These are phyloP conservation scores for Cyclura pinguis DNA, from an alignment of 2,797 vertebrate genomes.

Conservation along the genomic window DNA sequence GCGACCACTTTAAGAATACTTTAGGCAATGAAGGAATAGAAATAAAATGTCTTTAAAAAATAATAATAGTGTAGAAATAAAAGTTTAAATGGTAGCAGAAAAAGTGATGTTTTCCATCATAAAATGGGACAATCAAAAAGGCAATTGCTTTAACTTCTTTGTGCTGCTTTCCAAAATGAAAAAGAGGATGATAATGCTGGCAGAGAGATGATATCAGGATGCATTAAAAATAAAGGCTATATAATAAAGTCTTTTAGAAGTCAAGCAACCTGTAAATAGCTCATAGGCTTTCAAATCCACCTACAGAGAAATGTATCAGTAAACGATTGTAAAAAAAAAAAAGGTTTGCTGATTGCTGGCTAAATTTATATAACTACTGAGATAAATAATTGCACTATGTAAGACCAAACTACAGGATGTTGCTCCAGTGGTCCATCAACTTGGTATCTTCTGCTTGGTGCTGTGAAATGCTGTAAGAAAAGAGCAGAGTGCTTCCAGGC, in stretches of 20 bases:
- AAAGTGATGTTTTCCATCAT: slow-evolving; percentile 65
- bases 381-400: background rate
- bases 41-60: slow-evolving; percentile 71
- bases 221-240: slow-evolving; percentile 52
- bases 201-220: slow-evolving; percentile 34
- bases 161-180: slow-evolving; percentile 41
- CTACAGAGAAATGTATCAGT: background rate
- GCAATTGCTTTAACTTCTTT: slow-evolving; percentile 70
- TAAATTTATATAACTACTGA: slow-evolving; percentile 17
- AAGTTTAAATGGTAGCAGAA: slow-evolving; percentile 69
- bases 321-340: slow-evolving; percentile 28
- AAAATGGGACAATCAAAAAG: slow-evolving; percentile 55
- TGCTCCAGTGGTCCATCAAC: background rate
- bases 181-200: slow-evolving; percentile 9
- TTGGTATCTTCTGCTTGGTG: background rate
- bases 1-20: slow-evolving; percentile 73
- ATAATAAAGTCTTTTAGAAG: slow-evolving; percentile 46
- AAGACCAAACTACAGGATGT: background rate
- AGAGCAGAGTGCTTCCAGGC: background rate
- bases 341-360: slow-evolving; percentile 12
- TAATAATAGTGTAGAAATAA: slow-evolving; percentile 61
- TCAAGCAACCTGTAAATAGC: slow-evolving; percentile 41
- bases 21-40: slow-evolving; percentile 61
- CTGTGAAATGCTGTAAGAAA: background rate
- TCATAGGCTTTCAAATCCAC: slow-evolving; percentile 17